phyloP scores from a whole-genome alignment of 2,888 invertebrate species.

The Fragum fragum region DNA sequence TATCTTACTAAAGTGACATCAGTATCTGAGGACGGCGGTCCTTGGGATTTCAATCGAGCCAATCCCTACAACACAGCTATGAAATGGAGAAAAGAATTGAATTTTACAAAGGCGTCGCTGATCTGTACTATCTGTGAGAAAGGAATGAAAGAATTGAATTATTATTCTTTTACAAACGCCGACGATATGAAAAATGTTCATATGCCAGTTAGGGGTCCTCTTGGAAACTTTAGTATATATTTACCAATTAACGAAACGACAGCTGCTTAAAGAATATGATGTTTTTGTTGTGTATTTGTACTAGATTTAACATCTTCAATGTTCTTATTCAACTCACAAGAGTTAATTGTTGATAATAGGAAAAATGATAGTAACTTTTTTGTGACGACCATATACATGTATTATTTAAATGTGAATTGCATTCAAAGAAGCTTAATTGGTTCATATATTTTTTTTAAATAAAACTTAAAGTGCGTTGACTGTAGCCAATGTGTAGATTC shows the following conservation, averaged over 20 bases:
- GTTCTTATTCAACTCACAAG: too few relatives aligned
- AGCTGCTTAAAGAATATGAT: too few relatives aligned
- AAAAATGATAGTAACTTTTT: too few relatives aligned
- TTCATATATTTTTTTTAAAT: too few relatives aligned
- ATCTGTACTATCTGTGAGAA: constrained; percentile 23
- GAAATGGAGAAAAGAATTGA: constrained; percentile 14
- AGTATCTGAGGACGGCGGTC: background rate
- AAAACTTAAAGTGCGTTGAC: too few relatives aligned
- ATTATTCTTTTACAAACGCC: background rate
- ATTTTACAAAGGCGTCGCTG: background rate
- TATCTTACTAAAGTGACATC: constrained; percentile 13
- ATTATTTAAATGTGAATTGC: too few relatives aligned
- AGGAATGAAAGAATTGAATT: constrained; percentile 8
- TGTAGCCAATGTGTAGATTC: too few relatives aligned
- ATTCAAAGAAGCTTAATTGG: too few relatives aligned
- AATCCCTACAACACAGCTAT: constrained; percentile 15
- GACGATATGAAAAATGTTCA: constrained; percentile 18
- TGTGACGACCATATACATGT: too few relatives aligned
- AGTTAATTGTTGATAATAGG: too few relatives aligned
- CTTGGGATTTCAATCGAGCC: constrained; percentile 7
- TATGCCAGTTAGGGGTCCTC: constrained; percentile 4
- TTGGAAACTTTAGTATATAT: background rate
- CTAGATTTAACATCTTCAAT: too few relatives aligned
- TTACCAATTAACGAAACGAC: background rate
- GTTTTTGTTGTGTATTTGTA: too few relatives aligned